A percentile compares a stretch with the other conserved stretches of the same genome.
Evolutionary conservation across 1,140 invertebrate species (phyloP).

Genomic region (Lerema accius): DNA sequence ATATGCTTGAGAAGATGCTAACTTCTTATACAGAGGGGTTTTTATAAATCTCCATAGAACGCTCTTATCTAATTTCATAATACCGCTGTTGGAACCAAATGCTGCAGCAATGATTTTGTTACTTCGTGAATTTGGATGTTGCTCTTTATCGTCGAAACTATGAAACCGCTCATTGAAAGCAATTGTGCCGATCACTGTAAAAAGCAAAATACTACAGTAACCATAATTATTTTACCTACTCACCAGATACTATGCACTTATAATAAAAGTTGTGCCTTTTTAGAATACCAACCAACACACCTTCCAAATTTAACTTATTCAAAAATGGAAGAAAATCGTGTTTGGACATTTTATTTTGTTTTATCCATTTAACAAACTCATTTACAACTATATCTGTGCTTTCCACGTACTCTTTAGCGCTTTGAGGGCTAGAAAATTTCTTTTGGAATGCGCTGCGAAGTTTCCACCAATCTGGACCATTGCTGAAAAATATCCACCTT

Average conservation of each 20-base stretch:
- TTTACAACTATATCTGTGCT: conserved; percentile 85
- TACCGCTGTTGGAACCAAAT: conserved; percentile 86
- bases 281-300: no score
- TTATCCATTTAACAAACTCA: conserved; percentile 85
- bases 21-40: conserved; percentile 88
- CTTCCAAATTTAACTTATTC: conserved; percentile 90
- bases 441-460: conserved; percentile 91
- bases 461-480: conserved; percentile 92
- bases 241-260: no score
- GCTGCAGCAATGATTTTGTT: conserved; percentile 89
- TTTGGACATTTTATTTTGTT: conserved; percentile 43
- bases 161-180: conserved; percentile 87
- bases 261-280: no score
- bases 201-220: conserved; percentile 31
- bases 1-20: conserved; percentile 87
- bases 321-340: conserved; percentile 88
- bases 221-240: neutral
- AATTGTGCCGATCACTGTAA: conserved; percentile 88
- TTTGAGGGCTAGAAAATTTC: conserved; percentile 88
- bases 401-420: conserved; percentile 86
- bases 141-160: conserved; percentile 85
- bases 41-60: conserved; percentile 88
- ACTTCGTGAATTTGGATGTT: conserved; percentile 84
- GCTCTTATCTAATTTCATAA: conserved; percentile 90
- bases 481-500: no score